Percentiles rank a stretch among this genome's conserved stretches.
These are phyloP conservation scores for Scatophagus argus DNA, from an alignment of 2,113 vertebrate genomes.

Conservation along the genomic window DNA sequence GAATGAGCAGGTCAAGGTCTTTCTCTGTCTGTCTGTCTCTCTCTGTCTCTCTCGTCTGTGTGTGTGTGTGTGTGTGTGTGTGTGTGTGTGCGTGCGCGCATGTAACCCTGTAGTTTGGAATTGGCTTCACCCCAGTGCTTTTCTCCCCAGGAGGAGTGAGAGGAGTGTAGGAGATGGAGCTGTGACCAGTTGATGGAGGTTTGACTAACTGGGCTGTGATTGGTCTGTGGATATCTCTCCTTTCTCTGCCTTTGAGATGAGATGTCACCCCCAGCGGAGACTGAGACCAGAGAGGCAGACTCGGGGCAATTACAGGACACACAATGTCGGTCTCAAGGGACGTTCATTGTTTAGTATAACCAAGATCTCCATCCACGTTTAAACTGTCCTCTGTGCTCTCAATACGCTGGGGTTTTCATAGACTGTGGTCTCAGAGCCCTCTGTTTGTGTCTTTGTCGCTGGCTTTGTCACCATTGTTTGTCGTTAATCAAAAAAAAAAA, in stretches of 20 bases:
- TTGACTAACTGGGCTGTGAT: slow-evolving; percentile 63
- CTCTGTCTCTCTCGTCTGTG: not conserved
- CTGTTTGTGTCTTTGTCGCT: not conserved
- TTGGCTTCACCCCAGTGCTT: slow-evolving; percentile 68
- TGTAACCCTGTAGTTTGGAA: slow-evolving; percentile 64
- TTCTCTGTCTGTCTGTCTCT: slow-evolving; percentile 13
- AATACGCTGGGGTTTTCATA: not conserved
- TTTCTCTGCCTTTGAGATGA: slow-evolving; percentile 62
- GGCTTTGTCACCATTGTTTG: slow-evolving; percentile 34
- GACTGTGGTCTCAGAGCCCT: slow-evolving; percentile 7
- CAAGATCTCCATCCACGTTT: slow-evolving; percentile 49
- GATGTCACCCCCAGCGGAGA: slow-evolving; percentile 55
- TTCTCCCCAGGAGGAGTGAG: slow-evolving; percentile 60
- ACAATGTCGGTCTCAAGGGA: slow-evolving; percentile 57
- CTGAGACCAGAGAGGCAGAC: slow-evolving; percentile 40
- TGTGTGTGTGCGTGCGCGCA: slow-evolving; percentile 31
- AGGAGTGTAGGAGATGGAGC: slow-evolving; percentile 66
- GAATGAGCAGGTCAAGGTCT: slow-evolving; percentile 75
- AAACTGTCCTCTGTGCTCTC: slow-evolving; percentile 27
- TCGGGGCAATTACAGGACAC: slow-evolving; percentile 63
- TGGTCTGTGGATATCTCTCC: slow-evolving; percentile 63
- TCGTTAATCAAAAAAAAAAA: slow-evolving; percentile 36
- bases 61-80: slow-evolving; percentile 11
- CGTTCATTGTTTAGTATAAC: slow-evolving; percentile 39
- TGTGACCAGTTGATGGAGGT: slow-evolving; percentile 68